A percentile compares a stretch with the other conserved stretches of the same genome.
Conservation (phyloP, 1,140 invertebrate genomes). For the Procambarus virginalis region DNA sequence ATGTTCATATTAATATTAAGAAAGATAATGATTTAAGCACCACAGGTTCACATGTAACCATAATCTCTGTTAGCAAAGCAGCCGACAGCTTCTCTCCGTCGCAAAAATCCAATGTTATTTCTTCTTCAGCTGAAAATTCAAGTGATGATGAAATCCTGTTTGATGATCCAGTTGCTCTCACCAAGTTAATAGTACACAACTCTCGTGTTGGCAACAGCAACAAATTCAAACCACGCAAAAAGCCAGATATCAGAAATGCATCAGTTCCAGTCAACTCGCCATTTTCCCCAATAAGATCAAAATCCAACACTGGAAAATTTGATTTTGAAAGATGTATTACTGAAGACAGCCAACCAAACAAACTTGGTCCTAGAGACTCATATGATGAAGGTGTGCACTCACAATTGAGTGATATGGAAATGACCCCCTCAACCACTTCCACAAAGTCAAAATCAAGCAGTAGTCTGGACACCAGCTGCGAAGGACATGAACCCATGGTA, state of each 20-base stretch:
- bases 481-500: slow-evolving; percentile 37
- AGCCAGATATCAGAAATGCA: slow-evolving; percentile 5
- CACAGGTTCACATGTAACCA: slow-evolving; percentile 26
- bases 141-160: neutral
- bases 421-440: slow-evolving; percentile 14
- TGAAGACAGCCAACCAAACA: neutral
- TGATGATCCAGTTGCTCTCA: slow-evolving; percentile 11
- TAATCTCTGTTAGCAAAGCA: slow-evolving; percentile 24
- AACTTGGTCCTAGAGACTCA: slow-evolving; percentile 16
- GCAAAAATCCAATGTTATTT: neutral
- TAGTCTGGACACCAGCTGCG: slow-evolving; percentile 32
- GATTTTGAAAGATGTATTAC: neutral
- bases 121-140: slow-evolving; percentile 9
- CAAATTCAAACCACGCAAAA: neutral
- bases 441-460: slow-evolving; percentile 16
- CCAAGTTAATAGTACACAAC: slow-evolving; percentile 19
- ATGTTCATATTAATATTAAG: neutral
- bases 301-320: neutral
- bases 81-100: neutral
- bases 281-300: slow-evolving; percentile 48
- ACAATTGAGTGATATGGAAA: slow-evolving; percentile 33
- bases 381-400: slow-evolving; percentile 54
- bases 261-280: slow-evolving; percentile 50
- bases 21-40: neutral
- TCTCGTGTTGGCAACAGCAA: slow-evolving; percentile 43